Conservation (phyloP, 1,140 invertebrate species). For the Homarus americanus region DNA sequence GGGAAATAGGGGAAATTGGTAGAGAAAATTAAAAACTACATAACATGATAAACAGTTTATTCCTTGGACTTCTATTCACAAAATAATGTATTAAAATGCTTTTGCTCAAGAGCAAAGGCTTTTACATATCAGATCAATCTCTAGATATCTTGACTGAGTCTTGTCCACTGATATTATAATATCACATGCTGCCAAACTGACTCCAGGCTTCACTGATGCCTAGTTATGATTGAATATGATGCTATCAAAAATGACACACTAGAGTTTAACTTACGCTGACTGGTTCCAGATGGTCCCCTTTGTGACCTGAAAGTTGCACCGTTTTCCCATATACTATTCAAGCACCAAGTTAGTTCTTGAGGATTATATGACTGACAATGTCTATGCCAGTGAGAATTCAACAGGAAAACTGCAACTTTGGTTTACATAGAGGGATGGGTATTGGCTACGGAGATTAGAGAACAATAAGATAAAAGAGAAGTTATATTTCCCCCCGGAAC, state of each 20-base stretch:
- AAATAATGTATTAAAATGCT: slow-evolving; percentile 71
- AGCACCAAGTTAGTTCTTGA: slow-evolving; percentile 59
- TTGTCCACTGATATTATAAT: slow-evolving; percentile 50
- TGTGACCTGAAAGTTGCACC: slow-evolving; percentile 58
- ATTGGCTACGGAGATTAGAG: slow-evolving; percentile 6
- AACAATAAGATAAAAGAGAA: slow-evolving; percentile 20
- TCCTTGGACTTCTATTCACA: slow-evolving; percentile 71
- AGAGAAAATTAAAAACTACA: background rate
- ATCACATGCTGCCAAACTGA: slow-evolving; percentile 66
- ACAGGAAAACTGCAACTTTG: slow-evolving; percentile 63
- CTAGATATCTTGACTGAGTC: slow-evolving; percentile 53
- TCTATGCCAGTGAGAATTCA: slow-evolving; percentile 35
- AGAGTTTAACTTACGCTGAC: slow-evolving; percentile 46
- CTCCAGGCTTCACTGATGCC: slow-evolving; percentile 56
- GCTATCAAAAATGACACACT: slow-evolving; percentile 57
- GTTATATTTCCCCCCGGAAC: slow-evolving; percentile 45
- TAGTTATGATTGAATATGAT: slow-evolving; percentile 34
- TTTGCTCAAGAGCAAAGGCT: slow-evolving; percentile 61
- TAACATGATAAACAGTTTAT: slow-evolving; percentile 70
- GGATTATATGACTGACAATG: slow-evolving; percentile 31
- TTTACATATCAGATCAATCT: slow-evolving; percentile 55
- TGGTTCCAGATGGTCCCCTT: slow-evolving; percentile 59
- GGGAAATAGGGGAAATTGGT: no score
- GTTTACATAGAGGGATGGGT: slow-evolving; percentile 40
- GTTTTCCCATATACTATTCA: slow-evolving; percentile 64